These are phyloP conservation scores for Okapia johnstoni DNA, from an alignment of 2,113 vertebrate genomes.

Conservation along the genomic window DNA sequence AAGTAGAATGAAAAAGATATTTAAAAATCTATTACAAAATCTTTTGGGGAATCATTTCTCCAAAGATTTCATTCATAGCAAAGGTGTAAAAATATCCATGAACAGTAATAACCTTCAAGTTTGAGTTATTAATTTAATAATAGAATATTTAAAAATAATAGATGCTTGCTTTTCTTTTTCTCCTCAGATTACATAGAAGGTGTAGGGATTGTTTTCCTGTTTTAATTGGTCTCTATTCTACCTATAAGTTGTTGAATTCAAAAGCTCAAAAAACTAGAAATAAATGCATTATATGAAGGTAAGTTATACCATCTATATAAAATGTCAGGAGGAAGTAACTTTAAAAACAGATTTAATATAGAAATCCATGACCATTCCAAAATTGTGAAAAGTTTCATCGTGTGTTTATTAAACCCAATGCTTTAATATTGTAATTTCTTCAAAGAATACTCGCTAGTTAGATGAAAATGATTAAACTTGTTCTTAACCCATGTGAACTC, in stretches of 20 bases:
- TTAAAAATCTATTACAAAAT: slow-evolving; percentile 63
- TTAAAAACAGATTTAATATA: background rate
- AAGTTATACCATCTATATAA: background rate
- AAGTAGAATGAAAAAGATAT: slow-evolving; percentile 30
- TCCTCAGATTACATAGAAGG: background rate
- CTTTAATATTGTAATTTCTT: background rate
- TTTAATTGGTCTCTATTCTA: background rate
- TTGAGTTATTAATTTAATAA: slow-evolving; percentile 52
- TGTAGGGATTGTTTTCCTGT: background rate
- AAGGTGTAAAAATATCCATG: slow-evolving; percentile 41
- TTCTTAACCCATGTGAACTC: background rate
- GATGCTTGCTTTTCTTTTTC: background rate
- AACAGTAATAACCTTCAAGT: slow-evolving; percentile 45
- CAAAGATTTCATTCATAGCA: slow-evolving; percentile 52
- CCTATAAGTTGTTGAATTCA: background rate
- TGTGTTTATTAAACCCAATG: background rate
- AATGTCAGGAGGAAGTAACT: background rate
- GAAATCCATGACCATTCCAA: background rate
- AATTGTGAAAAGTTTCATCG: background rate
- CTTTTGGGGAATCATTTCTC: slow-evolving; percentile 49
- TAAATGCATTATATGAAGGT: background rate
- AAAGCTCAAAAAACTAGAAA: background rate
- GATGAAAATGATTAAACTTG: background rate
- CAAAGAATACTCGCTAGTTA: background rate
- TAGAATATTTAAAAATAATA: background rate